phyloP scores from a whole-genome alignment of 2,113 vertebrate genomes.

The Tyrannus savana region DNA sequence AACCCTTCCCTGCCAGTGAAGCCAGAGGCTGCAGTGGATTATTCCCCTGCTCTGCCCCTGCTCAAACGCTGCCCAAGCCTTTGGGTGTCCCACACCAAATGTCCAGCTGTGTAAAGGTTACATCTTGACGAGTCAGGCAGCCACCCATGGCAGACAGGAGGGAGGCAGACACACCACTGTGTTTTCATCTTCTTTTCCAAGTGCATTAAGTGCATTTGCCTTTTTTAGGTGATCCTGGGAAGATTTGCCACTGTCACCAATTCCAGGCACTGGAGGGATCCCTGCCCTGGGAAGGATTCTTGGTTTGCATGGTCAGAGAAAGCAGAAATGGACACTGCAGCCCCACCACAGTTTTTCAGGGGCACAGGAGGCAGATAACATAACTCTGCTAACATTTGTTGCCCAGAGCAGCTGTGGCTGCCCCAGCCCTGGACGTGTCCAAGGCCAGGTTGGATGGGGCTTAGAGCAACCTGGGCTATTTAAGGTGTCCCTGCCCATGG shows the following conservation, averaged over 20 bases:
- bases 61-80: neutral
- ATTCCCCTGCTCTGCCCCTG: neutral
- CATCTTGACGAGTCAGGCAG: neutral
- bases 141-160: neutral
- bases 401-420: neutral
- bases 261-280: accelerated
- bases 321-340: neutral
- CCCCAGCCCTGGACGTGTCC: neutral
- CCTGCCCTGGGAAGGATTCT: neutral
- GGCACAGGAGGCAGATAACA: neutral
- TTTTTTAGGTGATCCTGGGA: neutral
- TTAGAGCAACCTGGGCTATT: neutral
- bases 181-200: neutral
- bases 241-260: neutral
- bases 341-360: neutral
- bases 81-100: neutral
- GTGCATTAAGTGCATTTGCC: neutral
- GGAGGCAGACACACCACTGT: neutral
- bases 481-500: neutral
- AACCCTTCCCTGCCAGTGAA: neutral
- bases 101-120: neutral
- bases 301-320: neutral
- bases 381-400: neutral
- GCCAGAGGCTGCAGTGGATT: neutral
- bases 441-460: neutral